Evolutionary conservation across 2,888 invertebrate genomes (phyloP), one percentile per base, ranked within the genome.

Genomic region (Hydrotaea diabolus): DNA sequence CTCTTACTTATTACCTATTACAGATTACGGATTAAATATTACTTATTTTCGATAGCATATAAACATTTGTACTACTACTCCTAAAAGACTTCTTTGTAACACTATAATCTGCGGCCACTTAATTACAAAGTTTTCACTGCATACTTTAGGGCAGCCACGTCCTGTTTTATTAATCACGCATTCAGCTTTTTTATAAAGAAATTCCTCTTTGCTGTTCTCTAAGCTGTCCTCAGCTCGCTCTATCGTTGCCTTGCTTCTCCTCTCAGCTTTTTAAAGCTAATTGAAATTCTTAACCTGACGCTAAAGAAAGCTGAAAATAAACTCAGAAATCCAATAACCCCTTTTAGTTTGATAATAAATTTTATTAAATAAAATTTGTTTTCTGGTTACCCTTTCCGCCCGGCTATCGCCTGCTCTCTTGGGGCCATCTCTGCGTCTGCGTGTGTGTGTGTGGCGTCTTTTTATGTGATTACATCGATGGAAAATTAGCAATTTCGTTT

Each of bases 341-440:
- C 46, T 73, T n/a, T 46, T 57, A 57, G 26, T 17, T 66, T 39
- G 26, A 26, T 57, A 66, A 74, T 78, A 62, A 55, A 75, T 75
- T 82, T 26, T 57, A 76, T 55, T 73, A 64, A 76, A 55, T 76
- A 13, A 66, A 81, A 66, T 81, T 55, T 19, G 55, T 55, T 55
- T 55, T 31, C 31, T 55, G 55, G 23, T 21, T 49, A 19, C 55
- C 21, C 21, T 21, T 11, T 21, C 17, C 21, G 4, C 17, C 21
- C 21, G 19, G 7, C n/a, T 21, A 21, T 19, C 11, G 55, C 55
- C 13, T n/a, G 23, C 8, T 11, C 36, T 66, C 43, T 13, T 39
- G 17, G 66, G 66, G 39, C 15, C 11, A 66, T 39, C 43, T 3
- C 59, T 15, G 26, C 26, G 59, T 26, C 23, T 15, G 26, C 26